These are phyloP conservation scores for Pyrgilauda ruficollis DNA, from an alignment of 2,113 vertebrate species.

Conservation along the genomic window DNA sequence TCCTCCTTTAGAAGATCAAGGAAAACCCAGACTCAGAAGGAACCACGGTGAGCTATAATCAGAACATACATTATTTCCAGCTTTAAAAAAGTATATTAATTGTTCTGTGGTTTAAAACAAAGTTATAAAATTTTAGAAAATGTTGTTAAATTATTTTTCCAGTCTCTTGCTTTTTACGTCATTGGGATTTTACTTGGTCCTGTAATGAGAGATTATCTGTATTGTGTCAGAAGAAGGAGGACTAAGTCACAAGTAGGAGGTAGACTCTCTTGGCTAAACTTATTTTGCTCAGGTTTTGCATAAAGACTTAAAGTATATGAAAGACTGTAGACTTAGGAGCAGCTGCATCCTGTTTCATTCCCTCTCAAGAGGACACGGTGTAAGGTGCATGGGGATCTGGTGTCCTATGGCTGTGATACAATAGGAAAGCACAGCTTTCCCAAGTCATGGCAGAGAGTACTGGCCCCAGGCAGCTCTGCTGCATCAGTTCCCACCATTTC, in stretches of 20 bases:
- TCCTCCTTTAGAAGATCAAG: conserved; percentile 76
- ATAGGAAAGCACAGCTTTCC: background rate
- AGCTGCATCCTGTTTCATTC: background rate
- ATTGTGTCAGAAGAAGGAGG: background rate
- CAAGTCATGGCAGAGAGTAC: background rate
- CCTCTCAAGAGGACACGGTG: background rate
- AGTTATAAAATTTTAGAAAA: background rate
- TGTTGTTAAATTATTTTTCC: background rate
- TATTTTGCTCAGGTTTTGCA: background rate
- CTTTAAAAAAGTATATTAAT: background rate
- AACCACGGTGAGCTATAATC: conserved; percentile 65
- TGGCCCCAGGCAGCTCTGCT: background rate
- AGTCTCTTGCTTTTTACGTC: background rate
- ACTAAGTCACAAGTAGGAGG: background rate
- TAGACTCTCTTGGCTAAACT: background rate
- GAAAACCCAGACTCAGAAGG: conserved; percentile 47
- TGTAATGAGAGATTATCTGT: background rate
- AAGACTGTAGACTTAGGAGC: background rate
- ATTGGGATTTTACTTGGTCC: background rate
- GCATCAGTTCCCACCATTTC: background rate
- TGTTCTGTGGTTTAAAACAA: background rate
- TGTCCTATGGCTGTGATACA: background rate
- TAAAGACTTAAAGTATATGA: background rate
- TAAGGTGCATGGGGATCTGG: background rate
- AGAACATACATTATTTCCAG: background rate